Evolutionary conservation across 2,888 invertebrate species (phyloP).

Genomic region (Pseudococcus longispinus): DNA sequence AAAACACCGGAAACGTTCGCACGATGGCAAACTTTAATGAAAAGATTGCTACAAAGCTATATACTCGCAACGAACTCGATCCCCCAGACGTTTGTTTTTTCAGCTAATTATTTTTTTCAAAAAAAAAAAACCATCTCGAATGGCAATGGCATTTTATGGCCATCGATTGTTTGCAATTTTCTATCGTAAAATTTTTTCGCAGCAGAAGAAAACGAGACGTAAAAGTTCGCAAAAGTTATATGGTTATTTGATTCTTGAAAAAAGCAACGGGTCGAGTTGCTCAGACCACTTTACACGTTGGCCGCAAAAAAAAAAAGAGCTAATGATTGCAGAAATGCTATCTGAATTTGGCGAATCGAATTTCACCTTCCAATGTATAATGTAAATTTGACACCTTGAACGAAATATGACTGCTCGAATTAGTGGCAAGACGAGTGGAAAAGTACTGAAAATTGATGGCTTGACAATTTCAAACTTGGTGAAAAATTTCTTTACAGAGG

Average conservation of each 20-base stretch:
- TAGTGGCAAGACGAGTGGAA: not conserved
- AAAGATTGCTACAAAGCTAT: not conserved
- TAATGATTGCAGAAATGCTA: not conserved
- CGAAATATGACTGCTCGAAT: not conserved
- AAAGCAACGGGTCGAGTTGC: not conserved
- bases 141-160: not conserved
- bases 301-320: not conserved
- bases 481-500: not conserved
- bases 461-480: not conserved
- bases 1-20: constrained; percentile 9
- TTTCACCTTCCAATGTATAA: not conserved
- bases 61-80: not conserved
- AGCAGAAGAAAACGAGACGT: not conserved
- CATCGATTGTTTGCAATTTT: not conserved
- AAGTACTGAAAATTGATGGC: not conserved
- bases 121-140: not conserved
- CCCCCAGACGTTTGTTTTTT: not conserved
- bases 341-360: not conserved
- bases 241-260: not conserved
- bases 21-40: not conserved
- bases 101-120: not conserved
- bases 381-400: not conserved
- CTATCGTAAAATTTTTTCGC: not conserved
- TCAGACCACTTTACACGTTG: not conserved
- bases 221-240: not conserved